Percentiles rank a stretch among this genome's conserved stretches.
Evolutionary conservation across 2,888 invertebrate species (phyloP).

Genomic region (Chalcosyrphus nemorum): DNA sequence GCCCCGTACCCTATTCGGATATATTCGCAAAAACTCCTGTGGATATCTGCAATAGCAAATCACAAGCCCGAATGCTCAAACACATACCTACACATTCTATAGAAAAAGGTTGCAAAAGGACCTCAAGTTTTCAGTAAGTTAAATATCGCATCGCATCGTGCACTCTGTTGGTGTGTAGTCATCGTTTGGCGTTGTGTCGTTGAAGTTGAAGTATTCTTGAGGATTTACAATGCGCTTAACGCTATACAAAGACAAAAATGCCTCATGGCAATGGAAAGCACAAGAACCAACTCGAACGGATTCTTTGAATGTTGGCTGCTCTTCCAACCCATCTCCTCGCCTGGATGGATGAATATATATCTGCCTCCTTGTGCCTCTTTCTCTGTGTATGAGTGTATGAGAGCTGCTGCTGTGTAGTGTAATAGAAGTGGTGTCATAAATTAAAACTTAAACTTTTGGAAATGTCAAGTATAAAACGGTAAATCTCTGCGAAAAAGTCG

Average conservation of each 20-base stretch:
- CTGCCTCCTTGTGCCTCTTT: not conserved
- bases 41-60: constrained; percentile 73
- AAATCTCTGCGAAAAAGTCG: constrained; percentile 79
- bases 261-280: constrained; percentile 58
- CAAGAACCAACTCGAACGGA: constrained; percentile 48
- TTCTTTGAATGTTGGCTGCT: constrained; percentile 62
- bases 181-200: constrained; percentile 45
- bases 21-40: constrained; percentile 70
- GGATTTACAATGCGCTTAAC: constrained; percentile 72
- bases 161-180: constrained; percentile 11
- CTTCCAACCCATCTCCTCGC: not conserved
- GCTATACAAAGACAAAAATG: constrained; percentile 64
- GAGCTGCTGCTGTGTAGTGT: constrained; percentile 73
- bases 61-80: constrained; percentile 48
- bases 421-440: constrained; percentile 82
- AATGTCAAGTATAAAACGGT: constrained; percentile 82
- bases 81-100: not conserved
- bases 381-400: constrained; percentile 11
- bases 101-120: constrained; percentile 52
- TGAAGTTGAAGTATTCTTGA: constrained; percentile 73
- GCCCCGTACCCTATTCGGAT: constrained; percentile 36
- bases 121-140: constrained; percentile 58
- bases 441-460: constrained; percentile 82
- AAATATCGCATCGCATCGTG: constrained; percentile 62
- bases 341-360: constrained; percentile 57